A percentile compares a stretch with the other conserved stretches of the same genome.
Evolutionary conservation across 2,797 vertebrate species (phyloP).

Genomic region (Halcyon badia): DNA sequence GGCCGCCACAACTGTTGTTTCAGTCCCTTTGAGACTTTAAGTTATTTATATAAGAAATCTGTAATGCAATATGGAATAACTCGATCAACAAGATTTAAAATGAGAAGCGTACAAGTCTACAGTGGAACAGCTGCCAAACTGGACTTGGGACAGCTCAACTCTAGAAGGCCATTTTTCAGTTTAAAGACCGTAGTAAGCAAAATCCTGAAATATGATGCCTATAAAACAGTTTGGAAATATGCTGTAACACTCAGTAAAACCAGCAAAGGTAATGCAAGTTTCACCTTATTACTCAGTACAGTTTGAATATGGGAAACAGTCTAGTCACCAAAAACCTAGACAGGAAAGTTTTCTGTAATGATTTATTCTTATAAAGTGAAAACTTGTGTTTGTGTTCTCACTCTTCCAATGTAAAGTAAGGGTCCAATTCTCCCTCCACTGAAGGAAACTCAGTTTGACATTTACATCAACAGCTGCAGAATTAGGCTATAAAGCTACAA

Average conservation of each 20-base stretch:
- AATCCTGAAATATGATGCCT: not conserved
- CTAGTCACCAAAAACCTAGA: not conserved
- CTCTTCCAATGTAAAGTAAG: not conserved
- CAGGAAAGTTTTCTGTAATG: not conserved
- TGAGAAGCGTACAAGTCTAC: not conserved
- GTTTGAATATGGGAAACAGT: not conserved
- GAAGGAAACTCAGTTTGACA: not conserved
- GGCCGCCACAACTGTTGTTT: not conserved
- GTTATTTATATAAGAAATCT: not conserved
- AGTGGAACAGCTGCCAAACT: slow-evolving; percentile 31
- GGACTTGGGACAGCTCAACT: not conserved
- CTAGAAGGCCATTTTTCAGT: not conserved
- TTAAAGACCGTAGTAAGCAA: slow-evolving; percentile 17
- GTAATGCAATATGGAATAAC: slow-evolving; percentile 2
- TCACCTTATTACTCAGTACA: not conserved
- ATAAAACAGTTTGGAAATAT: slow-evolving; percentile 44
- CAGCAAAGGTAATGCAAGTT: not conserved
- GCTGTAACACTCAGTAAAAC: slow-evolving; percentile 18
- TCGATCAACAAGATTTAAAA: not conserved
- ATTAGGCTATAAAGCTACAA: not conserved
- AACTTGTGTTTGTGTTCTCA: not conserved
- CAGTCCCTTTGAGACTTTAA: not conserved
- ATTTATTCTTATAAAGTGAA: not conserved
- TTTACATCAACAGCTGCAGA: not conserved
- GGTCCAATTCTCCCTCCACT: not conserved